Conservation (phyloP, 2,797 vertebrate species). For the Sarcophilus harrisii region DNA sequence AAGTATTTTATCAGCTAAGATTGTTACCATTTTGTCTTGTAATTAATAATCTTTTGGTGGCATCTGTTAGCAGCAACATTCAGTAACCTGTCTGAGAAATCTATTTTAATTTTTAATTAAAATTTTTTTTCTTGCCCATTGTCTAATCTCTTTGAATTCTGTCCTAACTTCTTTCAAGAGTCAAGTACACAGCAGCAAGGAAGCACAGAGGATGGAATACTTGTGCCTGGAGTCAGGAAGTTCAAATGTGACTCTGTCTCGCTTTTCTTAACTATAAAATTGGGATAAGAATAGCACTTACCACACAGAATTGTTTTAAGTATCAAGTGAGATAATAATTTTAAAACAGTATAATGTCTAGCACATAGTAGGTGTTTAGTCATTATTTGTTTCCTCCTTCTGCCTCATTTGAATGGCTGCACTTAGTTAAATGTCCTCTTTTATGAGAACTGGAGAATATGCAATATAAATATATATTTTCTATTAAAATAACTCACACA, state of each 20-base stretch:
- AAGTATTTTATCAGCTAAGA: conserved; percentile 21
- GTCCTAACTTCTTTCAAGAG: conserved; percentile 39
- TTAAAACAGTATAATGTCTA: background rate
- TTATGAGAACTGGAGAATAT: background rate
- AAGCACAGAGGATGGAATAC: background rate
- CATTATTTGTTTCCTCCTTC: background rate
- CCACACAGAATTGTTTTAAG: background rate
- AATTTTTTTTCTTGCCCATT: background rate
- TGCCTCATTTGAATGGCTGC: background rate
- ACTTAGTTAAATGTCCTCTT: conserved; percentile 2
- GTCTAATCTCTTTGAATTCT: conserved; percentile 9
- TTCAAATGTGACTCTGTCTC: background rate
- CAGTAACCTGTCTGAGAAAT: conserved; percentile 12
- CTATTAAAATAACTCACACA: background rate
- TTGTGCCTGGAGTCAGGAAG: background rate
- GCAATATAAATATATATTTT: background rate
- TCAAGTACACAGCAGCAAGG: background rate
- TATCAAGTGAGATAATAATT: background rate
- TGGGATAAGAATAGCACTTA: background rate
- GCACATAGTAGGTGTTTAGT: background rate
- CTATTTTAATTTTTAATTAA: conserved; percentile 44
- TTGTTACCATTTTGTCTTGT: conserved; percentile 20
- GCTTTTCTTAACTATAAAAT: background rate
- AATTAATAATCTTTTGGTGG: conserved; percentile 10
- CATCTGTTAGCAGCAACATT: background rate